Conservation (phyloP, 2,797 vertebrate genomes). For the Epinephelus awoara region DNA sequence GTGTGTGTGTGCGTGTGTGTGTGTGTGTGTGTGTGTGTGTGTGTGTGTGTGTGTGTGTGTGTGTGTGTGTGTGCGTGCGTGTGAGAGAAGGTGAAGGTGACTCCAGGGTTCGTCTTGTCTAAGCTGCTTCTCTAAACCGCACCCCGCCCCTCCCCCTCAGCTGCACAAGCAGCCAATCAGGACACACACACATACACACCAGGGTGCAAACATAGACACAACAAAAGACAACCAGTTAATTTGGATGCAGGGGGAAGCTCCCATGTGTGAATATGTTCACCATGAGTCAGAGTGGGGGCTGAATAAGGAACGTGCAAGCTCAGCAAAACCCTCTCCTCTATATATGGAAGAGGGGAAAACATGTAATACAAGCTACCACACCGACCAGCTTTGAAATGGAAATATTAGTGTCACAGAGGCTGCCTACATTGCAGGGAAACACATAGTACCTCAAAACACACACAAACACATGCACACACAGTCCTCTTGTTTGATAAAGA, state of each 20-base stretch:
- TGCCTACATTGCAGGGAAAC: constrained; percentile 27
- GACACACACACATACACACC: constrained; percentile 12
- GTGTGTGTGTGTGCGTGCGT: not conserved
- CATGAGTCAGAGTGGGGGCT: constrained; percentile 8
- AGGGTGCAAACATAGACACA: constrained; percentile 33
- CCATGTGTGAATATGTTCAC: constrained; percentile 61
- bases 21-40: not conserved
- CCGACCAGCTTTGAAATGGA: constrained; percentile 40
- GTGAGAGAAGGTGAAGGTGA: constrained; percentile 65
- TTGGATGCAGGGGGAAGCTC: constrained; percentile 48
- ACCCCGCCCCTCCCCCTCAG: constrained; percentile 22
- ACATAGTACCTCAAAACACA: constrained; percentile 25
- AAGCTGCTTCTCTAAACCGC: constrained; percentile 53
- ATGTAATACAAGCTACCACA: constrained; percentile 25
- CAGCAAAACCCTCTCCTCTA: constrained; percentile 58
- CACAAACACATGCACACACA: constrained; percentile 13
- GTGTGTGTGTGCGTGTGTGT: not conserved
- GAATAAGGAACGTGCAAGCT: constrained; percentile 54
- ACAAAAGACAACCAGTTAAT: constrained; percentile 32
- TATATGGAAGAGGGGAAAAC: constrained; percentile 44
- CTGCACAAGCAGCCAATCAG: constrained; percentile 48
- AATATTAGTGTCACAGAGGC: constrained; percentile 33
- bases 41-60: constrained; percentile 2
- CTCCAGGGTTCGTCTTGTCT: constrained; percentile 53
- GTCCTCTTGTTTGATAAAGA: constrained; percentile 38